Percentiles rank a stretch among this genome's conserved stretches.
phyloP scores from a whole-genome alignment of 1,140 invertebrate species.

The Hetaerina americana region DNA sequence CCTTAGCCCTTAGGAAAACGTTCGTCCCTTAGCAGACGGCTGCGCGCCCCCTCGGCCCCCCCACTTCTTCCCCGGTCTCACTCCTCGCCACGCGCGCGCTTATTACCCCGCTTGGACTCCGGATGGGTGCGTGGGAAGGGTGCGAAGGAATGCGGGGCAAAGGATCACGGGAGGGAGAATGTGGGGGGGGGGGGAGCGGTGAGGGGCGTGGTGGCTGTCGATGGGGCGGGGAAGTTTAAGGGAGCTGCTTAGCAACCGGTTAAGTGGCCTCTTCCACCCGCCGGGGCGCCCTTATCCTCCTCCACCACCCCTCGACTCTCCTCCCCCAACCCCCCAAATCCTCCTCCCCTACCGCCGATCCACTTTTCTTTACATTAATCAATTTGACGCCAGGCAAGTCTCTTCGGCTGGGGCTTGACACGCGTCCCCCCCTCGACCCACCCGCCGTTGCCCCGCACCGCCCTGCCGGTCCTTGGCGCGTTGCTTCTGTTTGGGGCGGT shows the following conservation, averaged over 20 bases:
- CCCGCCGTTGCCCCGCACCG: too few species aligned
- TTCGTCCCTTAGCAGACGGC: too few species aligned
- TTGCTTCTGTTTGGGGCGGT: too few species aligned
- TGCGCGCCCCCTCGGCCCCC: not conserved
- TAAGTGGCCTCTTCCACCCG: not conserved
- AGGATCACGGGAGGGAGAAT: too few species aligned
- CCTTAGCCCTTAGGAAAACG: too few species aligned
- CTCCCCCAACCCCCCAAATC: too few species aligned
- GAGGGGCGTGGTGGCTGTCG: not conserved
- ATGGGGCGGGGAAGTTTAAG: not conserved
- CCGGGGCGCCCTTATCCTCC: too few species aligned
- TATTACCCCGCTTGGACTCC: not conserved
- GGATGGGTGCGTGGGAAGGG: not conserved
- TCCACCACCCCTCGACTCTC: not conserved
- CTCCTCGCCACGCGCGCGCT: not conserved
- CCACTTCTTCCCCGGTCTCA: not conserved
- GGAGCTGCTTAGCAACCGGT: not conserved
- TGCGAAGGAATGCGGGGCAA: too few species aligned
- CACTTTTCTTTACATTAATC: not conserved
- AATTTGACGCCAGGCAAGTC: not conserved
- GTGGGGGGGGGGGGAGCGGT: not conserved
- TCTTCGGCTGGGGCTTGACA: not conserved
- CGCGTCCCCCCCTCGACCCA: not conserved
- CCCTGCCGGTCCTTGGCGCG: too few species aligned
- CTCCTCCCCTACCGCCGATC: too few species aligned